Percentiles rank a stretch among this genome's conserved stretches.
These are phyloP conservation scores for Channa argus DNA, from an alignment of 2,113 vertebrate genomes.

Conservation along the genomic window DNA sequence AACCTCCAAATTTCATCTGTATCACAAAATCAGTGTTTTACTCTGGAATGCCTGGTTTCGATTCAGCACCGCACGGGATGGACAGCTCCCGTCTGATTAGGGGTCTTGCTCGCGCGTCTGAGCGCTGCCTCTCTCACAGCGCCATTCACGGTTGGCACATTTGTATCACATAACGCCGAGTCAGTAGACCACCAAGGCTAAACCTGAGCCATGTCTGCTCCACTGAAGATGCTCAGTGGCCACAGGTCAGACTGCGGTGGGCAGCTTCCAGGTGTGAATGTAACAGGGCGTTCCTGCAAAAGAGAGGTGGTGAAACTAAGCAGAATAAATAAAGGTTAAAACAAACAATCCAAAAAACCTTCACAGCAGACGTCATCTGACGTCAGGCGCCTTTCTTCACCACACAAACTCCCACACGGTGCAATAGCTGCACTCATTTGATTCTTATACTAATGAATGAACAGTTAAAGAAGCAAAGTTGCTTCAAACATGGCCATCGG, in stretches of 20 bases:
- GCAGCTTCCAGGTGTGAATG: no score
- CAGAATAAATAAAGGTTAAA: no score
- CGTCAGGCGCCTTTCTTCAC: conserved; percentile 18
- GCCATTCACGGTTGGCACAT: conserved; percentile 51
- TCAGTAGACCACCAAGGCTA: conserved; percentile 39
- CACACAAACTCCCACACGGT: conserved; percentile 15
- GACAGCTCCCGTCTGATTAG: conserved; percentile 67
- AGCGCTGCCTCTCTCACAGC: conserved; percentile 16
- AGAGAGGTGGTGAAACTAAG: no score
- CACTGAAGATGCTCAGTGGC: conserved; percentile 4
- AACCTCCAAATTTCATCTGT: conserved; percentile 14
- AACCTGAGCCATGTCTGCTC: conserved; percentile 31
- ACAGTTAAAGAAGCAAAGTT: conserved; percentile 46
- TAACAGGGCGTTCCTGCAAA: no score
- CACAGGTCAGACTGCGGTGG: no score
- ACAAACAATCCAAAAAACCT: no score
- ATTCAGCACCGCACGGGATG: conserved; percentile 72
- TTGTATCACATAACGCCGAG: conserved; percentile 47
- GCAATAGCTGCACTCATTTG: not conserved
- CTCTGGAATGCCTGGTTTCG: not conserved
- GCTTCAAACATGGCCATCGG: conserved; percentile 12
- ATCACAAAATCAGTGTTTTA: conserved; percentile 26
- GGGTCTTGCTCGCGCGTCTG: conserved; percentile 19
- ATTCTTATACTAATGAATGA: conserved; percentile 30
- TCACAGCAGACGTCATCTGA: conserved; percentile 8